Base-by-base conservation (phyloP, 92 coral and sea anemone genomes). In the Heliopora coerulea region DNA sequence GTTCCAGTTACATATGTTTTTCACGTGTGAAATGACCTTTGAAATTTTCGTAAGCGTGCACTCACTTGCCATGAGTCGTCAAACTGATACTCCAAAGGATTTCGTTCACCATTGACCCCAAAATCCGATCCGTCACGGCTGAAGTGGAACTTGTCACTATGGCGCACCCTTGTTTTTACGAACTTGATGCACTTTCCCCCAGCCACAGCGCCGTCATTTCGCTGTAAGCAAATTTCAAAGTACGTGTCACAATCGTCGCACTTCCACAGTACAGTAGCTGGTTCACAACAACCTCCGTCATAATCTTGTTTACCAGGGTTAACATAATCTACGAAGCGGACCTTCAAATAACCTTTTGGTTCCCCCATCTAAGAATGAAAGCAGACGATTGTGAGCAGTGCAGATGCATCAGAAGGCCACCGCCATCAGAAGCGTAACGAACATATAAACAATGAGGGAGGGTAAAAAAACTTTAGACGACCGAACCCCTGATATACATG, bases 11-110 rank as follows among this genome's bases (percentile, higher is more conserved):
- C n/a, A n/a, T n/a, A n/a, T n/a, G n/a, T n/a, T n/a, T n/a, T n/a
- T n/a, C n/a, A n/a, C n/a, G n/a, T n/a, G n/a, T n/a, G n/a, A n/a
- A n/a, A n/a, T n/a, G n/a, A n/a, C n/a, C n/a, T n/a, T n/a, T n/a
- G n/a, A n/a, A n/a, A n/a, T n/a, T n/a, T n/a, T n/a, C n/a, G n/a
- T n/a, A n/a, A n/a, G n/a, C n/a, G 52, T 46, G n/a, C 37, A 24
- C 97, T 79, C 70, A 92, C 97, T 78, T 88, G 80, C 97, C 97
- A 92, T 33, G 87, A 64, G 39, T 82, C 86, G 61, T 60, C 54
- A 58, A 92, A 92, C 40, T 73, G 87, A 57, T 87, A 83, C 0
- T 73, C 83, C 83, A 92, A 56, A 10, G 97, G 97, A 54, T 92
- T 92, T 23, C 15, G 68, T 2, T 87, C 57, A 39, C 83, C 82